These are phyloP conservation scores for Gallinago solitaria DNA, from an alignment of 2,797 vertebrate genomes.

Conservation along the genomic window DNA sequence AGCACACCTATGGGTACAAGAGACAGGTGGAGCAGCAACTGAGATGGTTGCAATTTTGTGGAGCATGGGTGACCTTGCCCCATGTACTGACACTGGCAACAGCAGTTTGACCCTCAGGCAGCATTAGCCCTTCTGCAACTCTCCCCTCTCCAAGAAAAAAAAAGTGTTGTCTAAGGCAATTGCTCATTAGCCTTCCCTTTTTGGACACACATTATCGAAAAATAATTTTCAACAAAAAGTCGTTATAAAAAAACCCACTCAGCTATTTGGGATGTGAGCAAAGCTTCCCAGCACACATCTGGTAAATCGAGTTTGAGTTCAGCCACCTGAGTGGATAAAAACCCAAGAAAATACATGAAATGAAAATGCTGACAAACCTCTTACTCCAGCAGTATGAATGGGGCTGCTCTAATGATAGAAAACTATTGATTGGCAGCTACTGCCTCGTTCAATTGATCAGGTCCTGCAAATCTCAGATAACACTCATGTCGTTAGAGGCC, in stretches of 20 bases:
- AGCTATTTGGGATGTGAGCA: neutral
- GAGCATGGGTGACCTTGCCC: neutral
- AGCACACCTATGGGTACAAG: fast-evolving
- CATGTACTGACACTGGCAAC: neutral
- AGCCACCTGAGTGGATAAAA: neutral
- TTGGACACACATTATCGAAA: neutral
- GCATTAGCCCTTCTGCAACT: too few species aligned
- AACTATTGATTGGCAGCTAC: conserved; percentile 65
- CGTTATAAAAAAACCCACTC: neutral
- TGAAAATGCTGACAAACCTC: conserved; percentile 60
- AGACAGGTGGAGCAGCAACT: neutral
- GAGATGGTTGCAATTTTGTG: neutral
- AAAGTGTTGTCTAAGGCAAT: neutral
- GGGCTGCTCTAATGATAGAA: conserved; percentile 55
- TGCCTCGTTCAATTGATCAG: conserved; percentile 56
- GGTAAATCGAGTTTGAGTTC: neutral
- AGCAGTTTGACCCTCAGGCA: neutral
- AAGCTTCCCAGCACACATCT: neutral
- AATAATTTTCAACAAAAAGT: neutral
- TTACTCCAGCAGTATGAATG: conserved; percentile 37
- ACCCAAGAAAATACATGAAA: neutral
- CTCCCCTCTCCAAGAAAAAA: neutral
- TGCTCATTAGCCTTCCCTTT: neutral
- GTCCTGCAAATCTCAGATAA: conserved; percentile 74
- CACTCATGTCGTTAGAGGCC: conserved; percentile 75